Evolutionary conservation across 2,113 vertebrate species (phyloP), one percentile per base, ranked within the genome.

Genomic region (Trogon surrucura): DNA sequence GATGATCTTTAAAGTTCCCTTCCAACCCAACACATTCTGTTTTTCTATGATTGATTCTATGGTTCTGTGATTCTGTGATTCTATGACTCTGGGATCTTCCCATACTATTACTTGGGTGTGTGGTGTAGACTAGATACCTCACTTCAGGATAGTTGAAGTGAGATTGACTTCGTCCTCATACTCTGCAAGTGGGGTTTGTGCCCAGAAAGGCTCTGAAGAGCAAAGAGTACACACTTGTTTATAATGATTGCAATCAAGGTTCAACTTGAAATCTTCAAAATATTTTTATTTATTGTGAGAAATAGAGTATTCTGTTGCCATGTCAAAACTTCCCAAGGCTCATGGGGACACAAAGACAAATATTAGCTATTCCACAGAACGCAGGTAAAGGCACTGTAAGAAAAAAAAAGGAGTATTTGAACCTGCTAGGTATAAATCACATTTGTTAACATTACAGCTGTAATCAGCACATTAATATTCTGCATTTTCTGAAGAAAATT

Each of bases 401-500:
- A 26, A 84, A 26, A 84, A 84, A 78, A 73, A 51, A 23, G 34
- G 10, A 15, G 10, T 41, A 70, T 85, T 51, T 80, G 57, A 36
- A 61, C 29, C 67, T 32, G 11, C 4, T 29, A 57, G 16, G 23
- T 88, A 29, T 86, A 57, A 65, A 53, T 57, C 30, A 27, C 12
- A 8, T 75, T 32, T 71, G 13, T 57, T 65, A 74, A 30, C 91
- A 44, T 29, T 86, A 66, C n/a, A 83, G 29, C 44, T 71, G 36
- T 67, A 89, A 71, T 44, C n/a, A 66, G 57, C 38, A 69, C 34
- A 79, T 75, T 25, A 48, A 22, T 48, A 61, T 79, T 66, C 75
- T 71, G 22, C 11, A 38, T 88, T 71, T 95, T 91, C 66, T 81
- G 66, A 61, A 81, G 62, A 65, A 89, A 85, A 66, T 70, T 54